A percentile compares a stretch with the other conserved stretches of the same genome.
Evolutionary conservation across 2,888 invertebrate species (phyloP).

Genomic region (Dicranocentrus wangi): DNA sequence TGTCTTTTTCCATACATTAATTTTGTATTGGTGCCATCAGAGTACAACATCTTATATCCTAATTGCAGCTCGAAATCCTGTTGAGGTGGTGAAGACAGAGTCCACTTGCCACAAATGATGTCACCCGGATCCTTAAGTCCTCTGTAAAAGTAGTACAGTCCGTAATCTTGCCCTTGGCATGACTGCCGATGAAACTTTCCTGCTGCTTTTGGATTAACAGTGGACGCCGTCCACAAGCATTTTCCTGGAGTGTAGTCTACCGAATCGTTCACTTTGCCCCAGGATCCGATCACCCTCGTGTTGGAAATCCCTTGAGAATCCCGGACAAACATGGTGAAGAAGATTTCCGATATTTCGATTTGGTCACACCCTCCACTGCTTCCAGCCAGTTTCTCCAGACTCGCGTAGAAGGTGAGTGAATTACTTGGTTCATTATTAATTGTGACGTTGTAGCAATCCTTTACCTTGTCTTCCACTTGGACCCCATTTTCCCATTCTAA

Average conservation of each 20-base stretch:
- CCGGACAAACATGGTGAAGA: background rate
- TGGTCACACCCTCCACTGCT: background rate
- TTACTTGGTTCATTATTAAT: background rate
- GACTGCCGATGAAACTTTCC: too few species aligned
- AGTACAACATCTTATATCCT: background rate
- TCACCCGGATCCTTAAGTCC: background rate
- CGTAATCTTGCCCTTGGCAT: background rate
- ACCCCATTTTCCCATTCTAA: background rate
- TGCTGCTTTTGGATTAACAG: background rate
- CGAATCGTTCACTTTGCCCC: background rate
- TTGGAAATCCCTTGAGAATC: background rate
- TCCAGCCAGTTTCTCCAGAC: background rate
- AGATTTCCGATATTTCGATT: background rate
- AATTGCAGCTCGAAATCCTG: background rate
- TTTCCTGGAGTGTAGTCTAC: background rate
- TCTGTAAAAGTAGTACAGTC: conserved; percentile 1
- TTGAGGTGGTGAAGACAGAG: background rate
- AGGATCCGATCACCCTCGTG: background rate
- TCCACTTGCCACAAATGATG: background rate
- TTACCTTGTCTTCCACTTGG: background rate
- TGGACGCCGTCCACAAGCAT: background rate
- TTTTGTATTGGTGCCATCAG: background rate
- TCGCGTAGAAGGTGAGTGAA: background rate
- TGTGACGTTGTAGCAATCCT: background rate
- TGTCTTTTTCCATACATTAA: background rate